Conservation (phyloP, 2,113 vertebrate species). For the Actenoides lindsayi region DNA sequence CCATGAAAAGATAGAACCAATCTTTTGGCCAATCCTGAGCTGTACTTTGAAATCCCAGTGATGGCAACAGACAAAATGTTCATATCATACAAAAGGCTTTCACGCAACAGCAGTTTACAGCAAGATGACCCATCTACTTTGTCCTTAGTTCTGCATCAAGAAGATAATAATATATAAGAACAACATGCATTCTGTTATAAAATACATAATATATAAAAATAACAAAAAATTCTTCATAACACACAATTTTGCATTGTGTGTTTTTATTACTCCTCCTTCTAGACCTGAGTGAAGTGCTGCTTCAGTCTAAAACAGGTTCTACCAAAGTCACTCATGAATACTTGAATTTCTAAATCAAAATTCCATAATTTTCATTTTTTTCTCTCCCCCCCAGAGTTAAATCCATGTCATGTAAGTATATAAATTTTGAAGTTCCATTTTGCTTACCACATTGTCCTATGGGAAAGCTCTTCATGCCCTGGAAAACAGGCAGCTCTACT, state of each 20-base stretch:
- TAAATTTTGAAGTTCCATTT: neutral
- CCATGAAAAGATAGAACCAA: neutral
- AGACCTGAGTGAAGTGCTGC: neutral
- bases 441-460: slow-evolving; percentile 6
- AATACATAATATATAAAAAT: neutral
- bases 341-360: neutral
- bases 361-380: neutral
- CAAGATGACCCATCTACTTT: neutral
- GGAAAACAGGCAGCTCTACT: neutral
- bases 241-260: neutral
- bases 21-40: neutral
- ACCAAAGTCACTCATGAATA: neutral
- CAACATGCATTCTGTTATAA: neutral
- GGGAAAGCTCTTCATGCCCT: neutral
- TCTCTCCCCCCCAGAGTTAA: fast-evolving
- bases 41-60: neutral
- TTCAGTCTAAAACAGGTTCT: neutral
- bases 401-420: neutral
- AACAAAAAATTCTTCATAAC: neutral
- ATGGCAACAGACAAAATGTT: neutral
- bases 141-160: neutral
- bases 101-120: neutral
- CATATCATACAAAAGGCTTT: neutral
- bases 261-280: neutral
- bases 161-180: neutral